Base-by-base conservation (phyloP, 2,797 vertebrate species). In the Erpetoichthys calabaricus region DNA sequence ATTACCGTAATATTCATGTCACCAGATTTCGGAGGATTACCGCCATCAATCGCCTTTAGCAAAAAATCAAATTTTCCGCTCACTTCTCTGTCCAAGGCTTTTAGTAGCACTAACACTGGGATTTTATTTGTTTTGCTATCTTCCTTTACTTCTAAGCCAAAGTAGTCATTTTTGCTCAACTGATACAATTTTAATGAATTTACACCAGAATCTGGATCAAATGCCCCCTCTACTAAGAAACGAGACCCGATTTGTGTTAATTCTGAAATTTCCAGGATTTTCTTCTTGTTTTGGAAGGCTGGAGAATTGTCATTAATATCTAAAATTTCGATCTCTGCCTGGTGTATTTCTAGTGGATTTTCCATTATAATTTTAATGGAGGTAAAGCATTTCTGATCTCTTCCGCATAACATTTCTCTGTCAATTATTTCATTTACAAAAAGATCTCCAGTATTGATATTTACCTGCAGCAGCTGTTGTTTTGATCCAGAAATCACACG, bases 301-400 rank as follows among this genome's bases (percentile, higher is more conserved):
- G 80, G 80, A 0, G 68, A 59, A 4, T 81, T 82, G 42, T 83
- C 79, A 44, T 81, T 83, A 4, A 82, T 47, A 45, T 83, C 79
- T 46, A 78, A 63, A 25, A 82, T 61, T 1, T 73, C 69, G 0
- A 83, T 46, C 45, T 42, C 61, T 1, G 81, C 25, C 0, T 58
- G 69, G 45, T 73, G 69, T 0, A 78, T 55, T 44, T 82, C 75
- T 1, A 82, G 60, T 2, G 76, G 78, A 66, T 75, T 76, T 54
- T 62, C 73, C 0, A 83, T 7, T 3, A 82, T 8, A 0, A 80
- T 52, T 6, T 82, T 75, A 1, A 60, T 55, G 57, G 69, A 73
- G 5, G 82, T 1, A 5, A 70, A 8, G 6, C 80, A 82, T 1
- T 73, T 70, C 41, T 56, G 8, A 51, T 68, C 81, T 1, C 74